phyloP scores from a whole-genome alignment of 2,113 vertebrate genomes.

The Pachycephala philippinensis region DNA sequence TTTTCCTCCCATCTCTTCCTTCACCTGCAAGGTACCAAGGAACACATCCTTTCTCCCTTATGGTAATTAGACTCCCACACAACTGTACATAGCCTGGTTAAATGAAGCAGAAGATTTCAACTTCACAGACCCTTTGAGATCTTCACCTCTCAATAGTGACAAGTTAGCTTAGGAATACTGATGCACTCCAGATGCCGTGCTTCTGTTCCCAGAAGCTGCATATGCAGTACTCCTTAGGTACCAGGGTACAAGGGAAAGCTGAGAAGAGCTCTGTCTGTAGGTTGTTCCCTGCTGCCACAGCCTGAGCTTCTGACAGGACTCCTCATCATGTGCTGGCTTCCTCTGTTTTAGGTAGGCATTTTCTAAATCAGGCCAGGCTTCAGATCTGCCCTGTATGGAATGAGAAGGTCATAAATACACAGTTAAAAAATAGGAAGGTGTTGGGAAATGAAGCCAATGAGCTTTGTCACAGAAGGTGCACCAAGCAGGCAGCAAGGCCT shows the following conservation, averaged over 20 bases:
- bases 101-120: neutral
- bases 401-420: neutral
- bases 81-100: neutral
- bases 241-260: neutral
- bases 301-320: neutral
- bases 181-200: neutral
- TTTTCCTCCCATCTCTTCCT: neutral
- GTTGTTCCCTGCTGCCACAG: neutral
- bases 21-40: neutral
- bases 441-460: neutral
- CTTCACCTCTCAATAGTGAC: neutral
- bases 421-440: neutral
- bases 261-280: neutral
- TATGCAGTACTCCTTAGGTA: neutral
- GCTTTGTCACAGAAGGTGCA: neutral
- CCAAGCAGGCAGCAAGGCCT: neutral
- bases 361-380: neutral
- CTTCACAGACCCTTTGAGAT: neutral
- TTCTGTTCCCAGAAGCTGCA: neutral
- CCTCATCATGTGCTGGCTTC: neutral
- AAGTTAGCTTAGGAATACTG: neutral
- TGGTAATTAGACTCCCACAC: neutral
- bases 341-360: neutral
- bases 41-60: neutral
- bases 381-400: neutral